Base-by-base conservation (phyloP, 2,797 vertebrate genomes). In the Tokudaia tokunoshimensis region DNA sequence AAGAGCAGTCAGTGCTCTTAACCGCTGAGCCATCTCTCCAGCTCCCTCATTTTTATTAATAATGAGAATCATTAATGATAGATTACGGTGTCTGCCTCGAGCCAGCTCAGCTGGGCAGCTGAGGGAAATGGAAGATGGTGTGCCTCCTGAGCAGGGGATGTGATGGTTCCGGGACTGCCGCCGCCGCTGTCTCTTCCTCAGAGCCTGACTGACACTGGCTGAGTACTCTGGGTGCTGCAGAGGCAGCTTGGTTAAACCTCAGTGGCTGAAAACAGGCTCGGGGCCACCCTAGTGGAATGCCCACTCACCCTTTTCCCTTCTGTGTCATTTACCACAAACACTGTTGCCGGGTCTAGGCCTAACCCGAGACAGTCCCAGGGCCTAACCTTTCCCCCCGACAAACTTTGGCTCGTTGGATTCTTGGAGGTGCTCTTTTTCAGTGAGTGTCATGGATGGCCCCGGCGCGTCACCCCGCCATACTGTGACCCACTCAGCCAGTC, bases 1-100 rank as follows among this genome's bases (percentile, higher is more conserved):
- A 7, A 67, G 31, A 34, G 65, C 31, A 34, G 31, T 17, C 65
- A n/a, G 17, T 37, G 70, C 70, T 72, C 70, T 72, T 72, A 72
- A 72, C n/a, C 3, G 19, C 70, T 20, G 70, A 72, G 17, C 70
- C n/a, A 37, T 72, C 70, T 20, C 17, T 72, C 70, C 70, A 72
- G 70, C 7, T n/a, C n/a, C 17, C 55, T 75, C 61, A 37, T 91
- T 94, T 92, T 87, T 91, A 86, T 76, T 75, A 92, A 88, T 67
- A 79, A 75, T 24, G 29, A 55, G 41, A 41, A 0, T 79, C 92
- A 82, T 90, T 75, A 79, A 82, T 86, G 90, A 89, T 95, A 72
- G 91, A 47, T 93, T 57, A 47, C 1, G 0, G 26, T 1, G 31
- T 31, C 34, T 72, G 7, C 61, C 59, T 57, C 0, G 0, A 31